phyloP scores from a whole-genome alignment of 2,113 vertebrate genomes.

The Corapipo altera region DNA sequence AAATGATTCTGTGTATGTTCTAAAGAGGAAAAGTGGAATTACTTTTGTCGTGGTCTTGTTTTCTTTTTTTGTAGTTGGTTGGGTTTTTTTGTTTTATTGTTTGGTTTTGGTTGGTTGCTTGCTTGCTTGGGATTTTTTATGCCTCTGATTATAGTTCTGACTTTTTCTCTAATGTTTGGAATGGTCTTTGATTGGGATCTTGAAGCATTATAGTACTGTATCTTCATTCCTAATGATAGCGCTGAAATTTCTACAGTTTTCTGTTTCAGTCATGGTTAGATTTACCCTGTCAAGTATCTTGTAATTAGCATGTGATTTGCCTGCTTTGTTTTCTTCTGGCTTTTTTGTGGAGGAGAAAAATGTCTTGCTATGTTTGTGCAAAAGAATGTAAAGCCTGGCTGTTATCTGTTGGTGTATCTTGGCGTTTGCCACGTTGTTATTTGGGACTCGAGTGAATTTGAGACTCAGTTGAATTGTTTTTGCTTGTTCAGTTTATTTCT shows the following conservation, averaged over 20 bases:
- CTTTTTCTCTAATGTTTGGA: not conserved
- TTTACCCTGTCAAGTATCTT: not conserved
- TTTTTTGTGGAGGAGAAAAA: not conserved
- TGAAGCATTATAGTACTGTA: not conserved
- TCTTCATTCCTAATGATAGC: not conserved
- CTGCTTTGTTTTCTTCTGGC: not conserved
- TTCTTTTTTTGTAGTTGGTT: too few species aligned
- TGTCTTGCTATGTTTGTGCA: not conserved
- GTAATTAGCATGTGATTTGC: not conserved
- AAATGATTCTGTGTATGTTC: not conserved
- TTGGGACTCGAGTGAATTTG: not conserved
- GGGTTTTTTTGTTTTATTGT: not conserved
- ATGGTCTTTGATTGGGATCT: not conserved
- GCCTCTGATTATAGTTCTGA: not conserved
- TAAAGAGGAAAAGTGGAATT: not conserved
- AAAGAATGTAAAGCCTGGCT: not conserved
- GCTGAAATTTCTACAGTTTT: not conserved
- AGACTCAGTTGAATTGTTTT: not conserved
- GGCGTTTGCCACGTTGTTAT: not conserved
- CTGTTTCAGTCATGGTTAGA: not conserved
- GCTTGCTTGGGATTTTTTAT: not conserved
- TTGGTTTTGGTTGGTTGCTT: not conserved
- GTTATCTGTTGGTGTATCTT: not conserved
- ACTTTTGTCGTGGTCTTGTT: not conserved
- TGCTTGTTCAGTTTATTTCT: not conserved